These are phyloP conservation scores for Poecilia wingei DNA, from an alignment of 2,797 vertebrate species.

Conservation along the genomic window DNA sequence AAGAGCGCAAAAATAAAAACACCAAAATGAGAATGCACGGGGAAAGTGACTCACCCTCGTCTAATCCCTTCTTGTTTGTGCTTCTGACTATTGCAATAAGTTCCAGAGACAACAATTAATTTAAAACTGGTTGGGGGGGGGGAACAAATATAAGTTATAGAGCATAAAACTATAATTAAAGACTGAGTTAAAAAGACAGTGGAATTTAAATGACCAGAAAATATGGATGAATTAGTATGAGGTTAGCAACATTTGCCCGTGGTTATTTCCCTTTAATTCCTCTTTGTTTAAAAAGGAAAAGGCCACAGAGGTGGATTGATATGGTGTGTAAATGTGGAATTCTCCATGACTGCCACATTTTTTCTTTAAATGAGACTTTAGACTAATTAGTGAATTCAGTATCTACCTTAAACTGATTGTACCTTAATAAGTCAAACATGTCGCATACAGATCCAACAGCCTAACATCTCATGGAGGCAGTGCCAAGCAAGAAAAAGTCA, in stretches of 20 bases:
- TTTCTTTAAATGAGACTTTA: conserved; percentile 59
- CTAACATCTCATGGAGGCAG: conserved; percentile 30
- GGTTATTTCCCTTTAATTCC: not conserved
- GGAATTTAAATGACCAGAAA: not conserved
- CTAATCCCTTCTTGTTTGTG: conserved; percentile 32
- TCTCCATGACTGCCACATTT: conserved; percentile 34
- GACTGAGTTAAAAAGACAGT: conserved; percentile 22
- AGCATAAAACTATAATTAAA: conserved; percentile 3
- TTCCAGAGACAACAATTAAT: conserved; percentile 18
- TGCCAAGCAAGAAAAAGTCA: conserved; percentile 16
- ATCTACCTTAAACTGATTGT: conserved; percentile 11
- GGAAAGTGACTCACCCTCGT: conserved; percentile 23
- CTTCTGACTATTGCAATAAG: conserved; percentile 12
- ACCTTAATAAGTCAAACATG: conserved; percentile 30
- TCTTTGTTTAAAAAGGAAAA: not conserved
- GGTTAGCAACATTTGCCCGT: conserved; percentile 15
- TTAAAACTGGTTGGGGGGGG: not conserved
- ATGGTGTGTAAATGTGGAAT: conserved; percentile 25
- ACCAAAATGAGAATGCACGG: conserved; percentile 30
- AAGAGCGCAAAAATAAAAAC: conserved; percentile 36
- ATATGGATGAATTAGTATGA: conserved; percentile 21
- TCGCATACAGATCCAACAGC: conserved; percentile 21
- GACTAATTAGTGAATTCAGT: conserved; percentile 35
- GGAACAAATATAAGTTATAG: conserved; percentile 6
- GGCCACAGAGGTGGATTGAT: conserved; percentile 33